These are phyloP conservation scores for Meleagris gallopavo DNA, from an alignment of 2,113 vertebrate species.

Conservation along the genomic window DNA sequence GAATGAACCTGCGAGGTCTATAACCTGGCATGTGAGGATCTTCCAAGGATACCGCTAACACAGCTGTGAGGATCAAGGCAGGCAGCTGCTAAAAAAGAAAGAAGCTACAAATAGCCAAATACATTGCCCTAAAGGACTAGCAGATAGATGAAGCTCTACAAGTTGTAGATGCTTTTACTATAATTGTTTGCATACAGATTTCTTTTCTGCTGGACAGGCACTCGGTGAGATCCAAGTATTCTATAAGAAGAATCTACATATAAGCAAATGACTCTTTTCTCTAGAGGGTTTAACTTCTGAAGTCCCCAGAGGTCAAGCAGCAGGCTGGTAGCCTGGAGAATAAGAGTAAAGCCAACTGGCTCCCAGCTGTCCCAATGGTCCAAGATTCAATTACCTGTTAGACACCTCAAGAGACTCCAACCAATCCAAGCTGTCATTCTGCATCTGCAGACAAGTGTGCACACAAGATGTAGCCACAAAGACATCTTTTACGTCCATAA, in stretches of 20 bases:
- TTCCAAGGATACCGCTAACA: background rate
- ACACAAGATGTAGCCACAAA: background rate
- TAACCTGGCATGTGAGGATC: conserved; percentile 19
- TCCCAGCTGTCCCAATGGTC: background rate
- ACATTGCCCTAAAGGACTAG: background rate
- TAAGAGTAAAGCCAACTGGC: background rate
- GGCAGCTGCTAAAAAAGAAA: conserved; percentile 25
- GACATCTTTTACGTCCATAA: background rate
- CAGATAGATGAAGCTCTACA: conserved; percentile 28
- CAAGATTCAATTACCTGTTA: background rate
- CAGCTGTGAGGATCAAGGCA: background rate
- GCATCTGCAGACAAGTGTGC: background rate
- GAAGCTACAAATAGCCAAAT: conserved; percentile 7
- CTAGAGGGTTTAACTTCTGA: background rate
- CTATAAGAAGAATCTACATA: conserved; percentile 15
- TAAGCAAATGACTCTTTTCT: conserved; percentile 20
- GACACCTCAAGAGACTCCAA: background rate
- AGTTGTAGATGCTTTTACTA: conserved; percentile 5
- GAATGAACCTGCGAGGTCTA: background rate
- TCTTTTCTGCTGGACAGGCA: conserved; percentile 22
- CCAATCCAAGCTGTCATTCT: background rate
- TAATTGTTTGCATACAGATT: conserved; percentile 18
- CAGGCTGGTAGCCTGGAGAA: background rate
- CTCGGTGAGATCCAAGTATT: background rate
- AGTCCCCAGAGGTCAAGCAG: background rate